A percentile compares a stretch with the other conserved stretches of the same genome.
Conservation (phyloP, 2,797 vertebrate genomes). For the Botia almorhae region DNA sequence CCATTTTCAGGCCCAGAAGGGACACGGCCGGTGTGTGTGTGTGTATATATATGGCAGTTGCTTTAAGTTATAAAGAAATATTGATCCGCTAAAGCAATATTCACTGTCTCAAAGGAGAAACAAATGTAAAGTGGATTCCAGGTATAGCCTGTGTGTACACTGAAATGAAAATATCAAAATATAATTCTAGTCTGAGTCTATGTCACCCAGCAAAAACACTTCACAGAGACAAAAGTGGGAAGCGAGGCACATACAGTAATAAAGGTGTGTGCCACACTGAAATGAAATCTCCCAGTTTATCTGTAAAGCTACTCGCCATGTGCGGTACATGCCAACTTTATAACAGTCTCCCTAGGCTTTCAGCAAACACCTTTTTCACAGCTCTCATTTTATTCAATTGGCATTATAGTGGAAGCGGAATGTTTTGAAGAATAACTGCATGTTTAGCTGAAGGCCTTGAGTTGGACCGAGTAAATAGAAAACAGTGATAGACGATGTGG, state of each 20-base stretch:
- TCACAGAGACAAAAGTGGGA: constrained; percentile 47
- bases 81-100: constrained; percentile 53
- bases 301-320: constrained; percentile 45
- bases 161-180: constrained; percentile 30
- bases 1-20: constrained; percentile 34
- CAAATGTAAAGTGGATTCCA: constrained; percentile 42
- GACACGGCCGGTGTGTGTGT: not conserved
- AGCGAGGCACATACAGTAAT: constrained; percentile 34
- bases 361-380: constrained; percentile 47
- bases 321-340: constrained; percentile 60
- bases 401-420: constrained; percentile 19
- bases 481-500: not conserved
- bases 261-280: constrained; percentile 54
- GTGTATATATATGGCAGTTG: constrained; percentile 33
- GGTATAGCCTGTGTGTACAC: constrained; percentile 3
- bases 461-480: not conserved
- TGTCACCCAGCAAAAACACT: constrained; percentile 36
- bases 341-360: constrained; percentile 56
- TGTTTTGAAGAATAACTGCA: constrained; percentile 8
- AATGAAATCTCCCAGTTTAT: constrained; percentile 63
- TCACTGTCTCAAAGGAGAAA: constrained; percentile 31
- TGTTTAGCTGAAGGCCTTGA: constrained; percentile 19
- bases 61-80: constrained; percentile 56
- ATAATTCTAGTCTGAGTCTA: constrained; percentile 1
- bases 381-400: constrained; percentile 52